These are phyloP conservation scores for Sympetrum striolatum DNA, from an alignment of 2,888 invertebrate species.

Conservation along the genomic window DNA sequence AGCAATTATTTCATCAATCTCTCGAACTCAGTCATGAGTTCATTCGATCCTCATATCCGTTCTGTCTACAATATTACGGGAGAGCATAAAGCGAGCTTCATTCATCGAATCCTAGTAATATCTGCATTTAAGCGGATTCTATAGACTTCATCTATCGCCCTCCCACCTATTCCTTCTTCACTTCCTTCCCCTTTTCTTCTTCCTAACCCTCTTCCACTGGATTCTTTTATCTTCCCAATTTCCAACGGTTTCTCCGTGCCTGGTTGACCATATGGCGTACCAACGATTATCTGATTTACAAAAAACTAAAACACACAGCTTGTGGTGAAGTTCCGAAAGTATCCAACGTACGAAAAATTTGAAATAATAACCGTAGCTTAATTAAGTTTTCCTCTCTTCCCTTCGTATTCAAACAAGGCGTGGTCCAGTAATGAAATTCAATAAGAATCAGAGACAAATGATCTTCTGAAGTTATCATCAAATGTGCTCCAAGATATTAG, in stretches of 20 bases:
- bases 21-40: no score
- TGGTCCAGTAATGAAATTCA: neutral
- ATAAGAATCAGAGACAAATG: no score
- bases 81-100: no score
- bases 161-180: neutral
- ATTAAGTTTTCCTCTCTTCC: neutral
- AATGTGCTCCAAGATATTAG: no score
- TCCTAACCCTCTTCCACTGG: neutral
- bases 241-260: conserved; percentile 24
- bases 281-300: conserved; percentile 35
- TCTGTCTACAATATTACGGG: no score
- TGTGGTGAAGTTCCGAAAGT: neutral
- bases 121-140: no score
- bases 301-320: neutral
- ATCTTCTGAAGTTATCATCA: no score
- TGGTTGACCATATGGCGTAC: conserved; percentile 39
- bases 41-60: no score
- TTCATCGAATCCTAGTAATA: no score
- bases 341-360: neutral
- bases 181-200: neutral
- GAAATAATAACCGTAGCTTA: conserved; percentile 18
- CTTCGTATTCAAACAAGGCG: conserved; percentile 24
- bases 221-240: neutral
- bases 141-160: no score
- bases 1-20: no score